phyloP scores from a whole-genome alignment of 1,140 invertebrate genomes.

The Papilio xuthus region DNA sequence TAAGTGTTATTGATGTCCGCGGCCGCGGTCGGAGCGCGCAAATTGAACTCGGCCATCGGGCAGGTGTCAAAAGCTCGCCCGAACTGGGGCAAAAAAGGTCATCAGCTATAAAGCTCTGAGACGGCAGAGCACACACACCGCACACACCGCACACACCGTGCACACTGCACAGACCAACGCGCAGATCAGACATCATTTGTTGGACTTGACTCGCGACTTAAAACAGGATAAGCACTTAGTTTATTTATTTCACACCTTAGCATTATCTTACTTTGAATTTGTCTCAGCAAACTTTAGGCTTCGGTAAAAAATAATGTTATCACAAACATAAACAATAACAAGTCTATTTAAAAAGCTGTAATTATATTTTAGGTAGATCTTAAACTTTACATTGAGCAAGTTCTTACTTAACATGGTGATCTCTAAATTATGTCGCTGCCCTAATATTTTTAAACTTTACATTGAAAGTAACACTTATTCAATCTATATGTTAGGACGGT shows the following conservation, averaged over 20 bases:
- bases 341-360: too few relatives aligned
- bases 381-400: too few relatives aligned
- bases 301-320: too few relatives aligned
- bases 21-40: slow-evolving; percentile 58
- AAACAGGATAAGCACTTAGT: too few relatives aligned
- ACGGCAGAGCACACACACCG: slow-evolving; percentile 54
- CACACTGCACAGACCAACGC: slow-evolving; percentile 51
- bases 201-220: background rate
- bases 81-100: slow-evolving; percentile 73
- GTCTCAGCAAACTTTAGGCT: too few relatives aligned
- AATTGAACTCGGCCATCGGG: slow-evolving; percentile 65
- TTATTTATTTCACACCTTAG: too few relatives aligned
- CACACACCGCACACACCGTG: slow-evolving; percentile 58
- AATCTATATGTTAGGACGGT: background rate
- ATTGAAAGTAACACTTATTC: background rate
- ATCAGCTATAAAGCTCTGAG: slow-evolving; percentile 65
- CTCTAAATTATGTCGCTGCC: background rate
- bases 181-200: slow-evolving; percentile 40
- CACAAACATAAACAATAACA: too few relatives aligned
- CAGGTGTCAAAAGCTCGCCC: slow-evolving; percentile 75
- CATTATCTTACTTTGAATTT: background rate
- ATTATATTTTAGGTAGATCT: too few relatives aligned
- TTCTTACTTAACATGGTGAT: too few relatives aligned
- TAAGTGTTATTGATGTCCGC: slow-evolving; percentile 69
- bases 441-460: background rate